A percentile compares a stretch with the other conserved stretches of the same genome.
phyloP scores from a whole-genome alignment of 2,113 vertebrate species.

The Lutjanus erythropterus region DNA sequence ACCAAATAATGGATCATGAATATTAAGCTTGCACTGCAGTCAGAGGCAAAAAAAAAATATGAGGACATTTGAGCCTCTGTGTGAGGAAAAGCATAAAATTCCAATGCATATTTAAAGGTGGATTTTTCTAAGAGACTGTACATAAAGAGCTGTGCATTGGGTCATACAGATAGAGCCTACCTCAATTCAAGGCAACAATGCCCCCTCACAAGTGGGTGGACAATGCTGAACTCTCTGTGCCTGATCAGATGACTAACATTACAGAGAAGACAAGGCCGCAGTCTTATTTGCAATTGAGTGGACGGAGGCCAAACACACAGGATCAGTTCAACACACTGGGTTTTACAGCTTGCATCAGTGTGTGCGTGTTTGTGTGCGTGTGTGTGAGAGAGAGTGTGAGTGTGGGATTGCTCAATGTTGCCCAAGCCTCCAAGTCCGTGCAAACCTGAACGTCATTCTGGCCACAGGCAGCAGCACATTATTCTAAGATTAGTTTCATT shows the following conservation, averaged over 20 bases:
- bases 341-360: conserved; percentile 74
- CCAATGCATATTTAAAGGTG: background rate
- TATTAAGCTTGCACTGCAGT: background rate
- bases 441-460: conserved; percentile 47
- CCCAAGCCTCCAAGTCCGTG: conserved; percentile 40
- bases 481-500: too few species aligned
- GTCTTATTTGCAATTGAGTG: conserved; percentile 78
- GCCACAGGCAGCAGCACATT: conserved; percentile 13
- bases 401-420: conserved; percentile 68
- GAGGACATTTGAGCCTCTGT: background rate
- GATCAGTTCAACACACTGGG: conserved; percentile 69
- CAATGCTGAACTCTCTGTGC: conserved; percentile 82
- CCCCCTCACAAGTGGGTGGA: conserved; percentile 80
- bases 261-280: conserved; percentile 82
- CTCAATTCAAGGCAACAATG: conserved; percentile 79
- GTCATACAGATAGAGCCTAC: conserved; percentile 69
- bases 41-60: background rate
- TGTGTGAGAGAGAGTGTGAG: background rate
- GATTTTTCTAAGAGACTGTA: conserved; percentile 40
- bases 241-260: conserved; percentile 85
- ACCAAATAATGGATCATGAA: background rate
- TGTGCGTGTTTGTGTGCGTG: conserved; percentile 16
- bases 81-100: background rate
- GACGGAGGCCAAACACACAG: conserved; percentile 71
- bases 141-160: conserved; percentile 56